Base-by-base conservation (phyloP, 2,888 invertebrate species). In the Elmis aenea region DNA sequence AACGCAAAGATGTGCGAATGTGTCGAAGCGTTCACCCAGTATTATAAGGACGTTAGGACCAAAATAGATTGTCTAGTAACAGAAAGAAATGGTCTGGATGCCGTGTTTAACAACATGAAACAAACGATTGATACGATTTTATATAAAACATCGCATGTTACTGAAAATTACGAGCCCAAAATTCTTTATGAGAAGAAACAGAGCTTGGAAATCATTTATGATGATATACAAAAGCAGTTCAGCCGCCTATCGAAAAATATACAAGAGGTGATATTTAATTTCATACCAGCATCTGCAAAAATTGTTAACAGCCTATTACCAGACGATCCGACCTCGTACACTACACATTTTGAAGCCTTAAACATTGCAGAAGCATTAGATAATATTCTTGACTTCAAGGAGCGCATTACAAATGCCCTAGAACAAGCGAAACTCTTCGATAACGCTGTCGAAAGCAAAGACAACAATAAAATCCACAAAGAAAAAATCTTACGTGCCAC, bases 151-250 rank as follows among this genome's bases (percentile, higher is more conserved):
- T n/a, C n/a, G n/a, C n/a, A n/a, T n/a, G n/a, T n/a, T n/a, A n/a
- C n/a, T n/a, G n/a, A n/a, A n/a, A n/a, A n/a, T n/a, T n/a, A n/a
- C n/a, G n/a, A n/a, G n/a, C n/a, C n/a, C n/a, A n/a, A n/a, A n/a
- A n/a, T n/a, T n/a, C n/a, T n/a, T n/a, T n/a, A n/a, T n/a, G n/a
- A n/a, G n/a, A n/a, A n/a, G n/a, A n/a, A n/a, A n/a, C n/a, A n/a
- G n/a, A n/a, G n/a, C n/a, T n/a, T n/a, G 5, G 52, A 55, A 39
- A 38, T 48, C 10, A 52, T 59, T 23, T 13, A 38, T n/a, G 54
- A 56, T 14, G 56, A 59, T 38, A 51, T 57, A 13, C 42, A 51
- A 10, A 57, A 58, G 24, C 56, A 57, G 40, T 57, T 47, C 32
- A 38, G 39, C 21, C 48, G 50, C 23, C 38, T 45, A 22, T 51